Base-by-base conservation (phyloP, 2,797 vertebrate species). In the Chlorospingus flavigularis region DNA sequence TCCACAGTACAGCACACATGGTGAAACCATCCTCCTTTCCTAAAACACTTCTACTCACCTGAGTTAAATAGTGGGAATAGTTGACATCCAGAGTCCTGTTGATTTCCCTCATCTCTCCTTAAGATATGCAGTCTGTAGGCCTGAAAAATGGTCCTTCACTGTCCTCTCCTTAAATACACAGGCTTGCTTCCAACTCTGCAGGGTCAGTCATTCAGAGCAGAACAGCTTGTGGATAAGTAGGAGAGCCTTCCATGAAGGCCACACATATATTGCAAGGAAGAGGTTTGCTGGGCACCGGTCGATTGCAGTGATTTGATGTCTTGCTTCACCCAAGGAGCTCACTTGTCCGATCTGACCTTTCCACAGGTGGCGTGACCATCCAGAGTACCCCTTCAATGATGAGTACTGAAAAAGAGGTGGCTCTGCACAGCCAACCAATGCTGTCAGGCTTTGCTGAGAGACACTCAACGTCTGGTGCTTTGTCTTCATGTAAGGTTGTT, bases 331-430 rank as follows among this genome's bases (percentile, higher is more conserved):
- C 3, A 2, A 47, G 39, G 57, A 82, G 16, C 30, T 96, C 39
- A 67, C 31, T 73, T 79, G 19, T 87, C 82, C 63, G 30, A 75
- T 94, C 47, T 94, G 67, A 73, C 84, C 70, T 97, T 45, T 97
- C 94, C 74, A 67, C 97, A 98, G 98, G 97, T 98, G 98, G 98
- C 75, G 85, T 51, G 98, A 98, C 67, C 98, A 98, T 91, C 98
- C 98, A 5, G 98, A 98, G 60, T 98, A 98, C 30, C 98, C 98
- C 31, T 98, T 98, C 95, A 88, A 47, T 2, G 98, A 98, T 0
- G 98, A 98, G 72, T 98, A 98, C 79, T 98, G 95, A 98, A 89
- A 77, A 76, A 23, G 30, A 74, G 31, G 35, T 50, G 47, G 60
- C 42, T 39, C 53, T 20, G 4, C 26, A 31, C 31, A 54, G 48